These are phyloP conservation scores for Arvicanthis niloticus DNA, from an alignment of 2,113 vertebrate genomes.

Conservation along the genomic window DNA sequence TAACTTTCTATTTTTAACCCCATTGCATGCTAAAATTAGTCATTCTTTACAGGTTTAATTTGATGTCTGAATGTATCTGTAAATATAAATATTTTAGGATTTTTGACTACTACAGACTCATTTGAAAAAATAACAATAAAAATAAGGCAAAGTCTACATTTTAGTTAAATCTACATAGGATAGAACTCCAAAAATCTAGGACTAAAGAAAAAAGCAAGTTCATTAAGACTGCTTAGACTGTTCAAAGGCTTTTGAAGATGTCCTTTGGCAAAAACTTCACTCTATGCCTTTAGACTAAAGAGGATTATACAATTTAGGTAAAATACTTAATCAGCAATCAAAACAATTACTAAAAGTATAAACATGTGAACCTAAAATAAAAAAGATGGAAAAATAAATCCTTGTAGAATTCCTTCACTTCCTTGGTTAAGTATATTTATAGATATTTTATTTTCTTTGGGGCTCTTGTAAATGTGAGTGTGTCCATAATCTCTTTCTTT, in stretches of 20 bases:
- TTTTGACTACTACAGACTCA: not conserved
- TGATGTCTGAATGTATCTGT: not conserved
- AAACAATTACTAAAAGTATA: not conserved
- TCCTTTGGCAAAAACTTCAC: not conserved
- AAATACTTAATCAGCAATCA: not conserved
- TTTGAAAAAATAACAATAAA: not conserved
- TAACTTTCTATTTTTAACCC: not conserved
- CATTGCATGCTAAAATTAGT: not conserved
- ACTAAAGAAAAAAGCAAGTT: not conserved
- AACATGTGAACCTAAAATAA: not conserved
- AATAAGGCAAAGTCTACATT: not conserved
- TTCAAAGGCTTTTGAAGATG: not conserved
- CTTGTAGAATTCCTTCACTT: not conserved
- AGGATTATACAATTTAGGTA: not conserved
- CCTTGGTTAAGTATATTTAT: not conserved
- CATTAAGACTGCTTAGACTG: not conserved
- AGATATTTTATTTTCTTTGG: not conserved
- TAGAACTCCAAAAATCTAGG: not conserved
- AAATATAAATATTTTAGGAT: not conserved
- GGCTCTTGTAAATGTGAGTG: not conserved
- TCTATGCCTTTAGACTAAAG: not conserved
- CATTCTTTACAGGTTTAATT: not conserved
- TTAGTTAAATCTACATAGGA: not conserved
- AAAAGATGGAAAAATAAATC: not conserved
- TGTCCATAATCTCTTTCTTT: not conserved